These are phyloP conservation scores for Lepidocyrtoides sp. DNA, from an alignment of 2,888 invertebrate species.

Conservation along the genomic window DNA sequence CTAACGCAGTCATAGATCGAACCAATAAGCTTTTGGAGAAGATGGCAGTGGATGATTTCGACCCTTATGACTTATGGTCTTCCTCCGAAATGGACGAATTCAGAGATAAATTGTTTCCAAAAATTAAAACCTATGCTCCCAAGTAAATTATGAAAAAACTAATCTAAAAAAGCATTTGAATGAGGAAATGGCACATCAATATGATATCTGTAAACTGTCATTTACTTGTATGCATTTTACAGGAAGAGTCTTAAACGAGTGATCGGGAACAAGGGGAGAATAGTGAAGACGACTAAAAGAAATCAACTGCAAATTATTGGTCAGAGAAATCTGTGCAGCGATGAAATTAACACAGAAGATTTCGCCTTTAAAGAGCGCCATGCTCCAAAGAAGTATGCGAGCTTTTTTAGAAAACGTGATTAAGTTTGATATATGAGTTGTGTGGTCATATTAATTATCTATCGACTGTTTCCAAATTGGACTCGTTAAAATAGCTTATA, in stretches of 20 bases:
- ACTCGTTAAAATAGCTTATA: too few species aligned
- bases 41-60: not conserved
- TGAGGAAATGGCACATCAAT: not conserved
- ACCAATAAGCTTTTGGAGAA: not conserved
- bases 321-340: not conserved
- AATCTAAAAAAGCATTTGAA: not conserved
- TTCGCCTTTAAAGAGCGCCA: not conserved
- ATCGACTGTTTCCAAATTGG: too few species aligned
- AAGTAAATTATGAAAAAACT: not conserved
- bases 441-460: not conserved
- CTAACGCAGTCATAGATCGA: conserved; percentile 5
- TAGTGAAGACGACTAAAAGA: not conserved
- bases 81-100: conserved; percentile 48
- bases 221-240: not conserved
- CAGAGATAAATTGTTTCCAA: conserved; percentile 45
- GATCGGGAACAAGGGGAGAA: not conserved
- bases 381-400: not conserved
- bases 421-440: not conserved
- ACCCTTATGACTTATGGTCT: conserved; percentile 40
- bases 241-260: not conserved
- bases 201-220: not conserved
- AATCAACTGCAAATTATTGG: not conserved
- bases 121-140: conserved; percentile 35
- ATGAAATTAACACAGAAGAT: not conserved
- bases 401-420: not conserved